phyloP scores from a whole-genome alignment of 2,113 vertebrate genomes.

The Sigmodon hispidus region DNA sequence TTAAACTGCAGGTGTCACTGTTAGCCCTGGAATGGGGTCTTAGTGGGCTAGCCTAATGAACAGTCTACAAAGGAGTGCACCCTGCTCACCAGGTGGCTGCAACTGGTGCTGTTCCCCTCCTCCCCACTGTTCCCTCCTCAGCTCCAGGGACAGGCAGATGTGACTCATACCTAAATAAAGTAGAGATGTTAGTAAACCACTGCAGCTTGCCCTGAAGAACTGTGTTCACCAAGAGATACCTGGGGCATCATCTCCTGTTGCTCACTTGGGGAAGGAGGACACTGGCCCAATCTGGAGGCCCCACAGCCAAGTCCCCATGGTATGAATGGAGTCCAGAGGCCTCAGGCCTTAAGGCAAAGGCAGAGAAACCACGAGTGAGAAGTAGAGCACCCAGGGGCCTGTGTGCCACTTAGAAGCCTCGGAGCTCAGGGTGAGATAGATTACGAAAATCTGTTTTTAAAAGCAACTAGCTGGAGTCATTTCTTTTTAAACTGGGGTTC shows the following conservation, averaged over 20 bases:
- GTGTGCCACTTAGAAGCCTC: too few relatives aligned
- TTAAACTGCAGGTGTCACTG: slow-evolving; percentile 88
- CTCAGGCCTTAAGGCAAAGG: neutral
- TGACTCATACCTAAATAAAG: rapidly evolving
- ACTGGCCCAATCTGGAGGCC: too few relatives aligned
- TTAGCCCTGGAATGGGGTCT: slow-evolving; percentile 83
- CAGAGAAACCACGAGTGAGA: too few relatives aligned
- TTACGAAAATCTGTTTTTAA: neutral
- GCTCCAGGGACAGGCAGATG: neutral
- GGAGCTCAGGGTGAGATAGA: neutral
- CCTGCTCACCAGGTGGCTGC: neutral
- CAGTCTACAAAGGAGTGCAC: slow-evolving; percentile 20
- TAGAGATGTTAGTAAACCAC: rapidly evolving
- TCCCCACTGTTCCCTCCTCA: neutral
- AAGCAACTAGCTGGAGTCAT: neutral
- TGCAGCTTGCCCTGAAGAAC: neutral
- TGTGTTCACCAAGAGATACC: neutral
- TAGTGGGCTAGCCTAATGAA: neutral
- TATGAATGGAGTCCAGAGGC: neutral
- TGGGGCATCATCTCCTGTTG: neutral
- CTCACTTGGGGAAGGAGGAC: neutral
- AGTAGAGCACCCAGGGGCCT: neutral
- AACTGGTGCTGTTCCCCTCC: rapidly evolving
- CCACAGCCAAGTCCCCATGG: neutral
- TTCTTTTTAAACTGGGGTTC: neutral